Evolutionary conservation across 2,888 invertebrate species (phyloP).

Genomic region (Reticulitermes lucifugus): DNA sequence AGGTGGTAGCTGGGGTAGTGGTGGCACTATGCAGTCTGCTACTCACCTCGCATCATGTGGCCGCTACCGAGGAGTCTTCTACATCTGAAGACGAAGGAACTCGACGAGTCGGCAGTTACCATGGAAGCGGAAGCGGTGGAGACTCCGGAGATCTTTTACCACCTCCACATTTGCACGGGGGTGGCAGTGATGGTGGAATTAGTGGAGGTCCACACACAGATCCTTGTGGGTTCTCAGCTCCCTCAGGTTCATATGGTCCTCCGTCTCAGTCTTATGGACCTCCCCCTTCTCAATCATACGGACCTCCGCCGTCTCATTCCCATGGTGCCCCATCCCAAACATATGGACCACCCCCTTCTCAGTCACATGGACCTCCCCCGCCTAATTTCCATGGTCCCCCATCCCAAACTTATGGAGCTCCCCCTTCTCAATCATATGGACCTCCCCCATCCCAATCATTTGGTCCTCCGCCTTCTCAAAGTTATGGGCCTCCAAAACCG

Average conservation of each 20-base stretch:
- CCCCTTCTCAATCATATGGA: conserved; percentile 16
- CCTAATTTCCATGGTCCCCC: neutral
- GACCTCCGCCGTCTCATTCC: neutral
- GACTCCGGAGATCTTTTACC: conserved; percentile 33
- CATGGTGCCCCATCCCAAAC: neutral
- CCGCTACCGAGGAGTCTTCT: conserved; percentile 3
- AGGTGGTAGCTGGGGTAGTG: neutral
- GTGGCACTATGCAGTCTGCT: conserved; percentile 16
- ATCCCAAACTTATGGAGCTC: conserved; percentile 1
- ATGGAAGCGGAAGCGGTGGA: conserved; percentile 39
- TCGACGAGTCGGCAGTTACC: conserved; percentile 29
- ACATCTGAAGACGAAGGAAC: neutral
- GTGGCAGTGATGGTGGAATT: neutral
- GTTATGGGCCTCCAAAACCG: neutral
- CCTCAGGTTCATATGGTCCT: conserved; percentile 59
- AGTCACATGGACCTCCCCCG: neutral
- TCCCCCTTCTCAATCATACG: neutral
- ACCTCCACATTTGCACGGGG: neutral
- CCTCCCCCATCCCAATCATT: neutral
- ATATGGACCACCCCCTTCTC: neutral
- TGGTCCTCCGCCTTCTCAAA: conserved; percentile 14
- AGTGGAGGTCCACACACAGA: neutral
- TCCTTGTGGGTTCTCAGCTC: conserved; percentile 63
- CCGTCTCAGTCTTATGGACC: conserved; percentile 18
- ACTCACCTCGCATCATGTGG: neutral